Evolutionary conservation across 2,888 invertebrate genomes (phyloP), one percentile per base, ranked within the genome.

Genomic region (Cantharis rufa): DNA sequence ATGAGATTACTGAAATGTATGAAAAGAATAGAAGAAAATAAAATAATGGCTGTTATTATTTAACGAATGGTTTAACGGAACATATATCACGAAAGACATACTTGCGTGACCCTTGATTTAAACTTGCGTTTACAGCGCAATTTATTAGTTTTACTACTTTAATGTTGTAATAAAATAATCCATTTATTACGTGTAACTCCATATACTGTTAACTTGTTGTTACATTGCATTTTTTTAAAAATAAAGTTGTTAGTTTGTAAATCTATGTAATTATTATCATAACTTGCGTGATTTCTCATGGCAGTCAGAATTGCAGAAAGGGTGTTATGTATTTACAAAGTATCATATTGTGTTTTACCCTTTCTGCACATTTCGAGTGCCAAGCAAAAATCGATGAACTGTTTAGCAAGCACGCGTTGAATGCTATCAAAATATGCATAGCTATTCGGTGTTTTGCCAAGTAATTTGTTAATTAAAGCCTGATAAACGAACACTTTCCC

Each of bases 131-230:
- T 85, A 85, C 84, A 82, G 78, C 84, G 82, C 79, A 85, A 82
- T 85, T 84, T 84, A 84, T 85, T 85, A 83, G 84, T 83, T 85
- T 85, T 84, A 85, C 84, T 82, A 81, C 84, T 83, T 81, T 48
- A 48, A 85, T 84, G 82, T 77, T 84, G 84, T 81, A 85, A 84
- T 85, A 84, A 85, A 85, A 85, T 85, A 84, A 85, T 85, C 83
- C 84, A 83, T 85, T 85, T 85, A 85, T 83, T 83, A 82, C 83
- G 81, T 83, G 84, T 83, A 85, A 84, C 84, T 84, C 84, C 5
- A n/a, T n/a, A 48, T n/a, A 48, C n/a, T 48, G n/a, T n/a, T 48
- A 32, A 48, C 48, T 48, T 48, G 48, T 48, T 48, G n/a, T 48
- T 48, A 48, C n/a, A 48, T 48, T 48, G 48, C 48, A 48, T 32